A percentile compares a stretch with the other conserved stretches of the same genome.
Conservation (phyloP, 2,113 vertebrate species). For the Psettodes erumei region DNA sequence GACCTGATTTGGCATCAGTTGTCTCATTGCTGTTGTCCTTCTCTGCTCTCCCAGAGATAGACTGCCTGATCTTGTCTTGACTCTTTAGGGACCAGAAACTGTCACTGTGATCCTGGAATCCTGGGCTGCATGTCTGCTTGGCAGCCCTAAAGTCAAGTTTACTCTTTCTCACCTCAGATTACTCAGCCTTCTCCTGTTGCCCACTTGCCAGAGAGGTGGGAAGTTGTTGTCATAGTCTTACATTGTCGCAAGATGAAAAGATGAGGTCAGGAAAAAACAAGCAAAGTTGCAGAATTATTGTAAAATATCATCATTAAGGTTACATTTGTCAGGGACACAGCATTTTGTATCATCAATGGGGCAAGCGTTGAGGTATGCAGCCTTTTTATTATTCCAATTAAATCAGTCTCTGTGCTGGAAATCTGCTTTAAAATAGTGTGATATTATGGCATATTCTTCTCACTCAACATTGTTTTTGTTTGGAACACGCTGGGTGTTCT, state of each 20-base stretch:
- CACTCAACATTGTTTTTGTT: background rate
- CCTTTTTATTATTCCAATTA: background rate
- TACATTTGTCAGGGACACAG: background rate
- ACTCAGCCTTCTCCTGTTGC: slow-evolving; percentile 37
- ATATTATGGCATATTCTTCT: background rate
- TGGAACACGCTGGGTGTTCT: background rate
- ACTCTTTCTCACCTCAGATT: slow-evolving; percentile 47
- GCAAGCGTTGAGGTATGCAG: background rate
- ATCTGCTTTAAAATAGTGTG: background rate
- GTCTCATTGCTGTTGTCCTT: slow-evolving; percentile 20
- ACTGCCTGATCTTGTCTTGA: slow-evolving; percentile 22
- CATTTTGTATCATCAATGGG: slow-evolving; percentile 16
- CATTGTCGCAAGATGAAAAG: background rate
- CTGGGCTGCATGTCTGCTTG: slow-evolving; percentile 44
- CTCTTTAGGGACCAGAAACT: slow-evolving; percentile 59
- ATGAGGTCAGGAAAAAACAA: background rate
- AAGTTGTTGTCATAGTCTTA: slow-evolving; percentile 11
- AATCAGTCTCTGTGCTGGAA: background rate
- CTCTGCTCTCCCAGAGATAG: slow-evolving; percentile 20
- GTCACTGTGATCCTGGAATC: slow-evolving; percentile 57
- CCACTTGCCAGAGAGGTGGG: slow-evolving; percentile 13
- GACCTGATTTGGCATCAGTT: background rate
- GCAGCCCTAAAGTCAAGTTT: slow-evolving; percentile 49
- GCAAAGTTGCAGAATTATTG: slow-evolving; percentile 1
- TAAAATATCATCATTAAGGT: slow-evolving; percentile 4